Evolutionary conservation across 2,797 vertebrate species (phyloP).

Genomic region (Microctenopoma stevenorrisi): DNA sequence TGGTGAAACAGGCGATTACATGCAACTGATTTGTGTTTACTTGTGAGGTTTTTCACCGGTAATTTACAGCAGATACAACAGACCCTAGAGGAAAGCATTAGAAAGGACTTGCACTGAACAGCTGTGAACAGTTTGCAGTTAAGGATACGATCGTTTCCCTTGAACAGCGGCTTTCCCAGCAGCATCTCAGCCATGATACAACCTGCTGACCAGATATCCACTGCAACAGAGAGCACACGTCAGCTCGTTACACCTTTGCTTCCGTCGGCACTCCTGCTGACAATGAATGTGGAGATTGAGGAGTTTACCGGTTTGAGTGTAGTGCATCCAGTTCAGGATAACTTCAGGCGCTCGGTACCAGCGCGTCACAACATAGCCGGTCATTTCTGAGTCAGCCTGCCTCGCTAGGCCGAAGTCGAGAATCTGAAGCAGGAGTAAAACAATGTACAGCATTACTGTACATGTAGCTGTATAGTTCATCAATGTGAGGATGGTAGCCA

Average conservation of each 20-base stretch:
- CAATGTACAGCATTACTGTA: too few species aligned
- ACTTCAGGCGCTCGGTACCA: slow-evolving; percentile 98
- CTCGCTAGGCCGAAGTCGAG: slow-evolving; percentile 97
- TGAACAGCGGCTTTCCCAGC: slow-evolving; percentile 93
- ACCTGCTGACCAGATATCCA: slow-evolving; percentile 98
- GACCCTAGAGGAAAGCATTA: background rate
- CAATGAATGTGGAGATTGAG: background rate
- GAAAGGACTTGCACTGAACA: background rate
- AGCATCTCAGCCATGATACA: slow-evolving; percentile 99
- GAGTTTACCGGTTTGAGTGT: slow-evolving; percentile 92
- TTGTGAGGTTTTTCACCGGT: background rate
- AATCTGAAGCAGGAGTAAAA: slow-evolving; percentile 81
- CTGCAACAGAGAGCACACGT: slow-evolving; percentile 74
- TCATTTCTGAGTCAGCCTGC: slow-evolving; percentile 96
- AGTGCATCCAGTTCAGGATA: slow-evolving; percentile 98
- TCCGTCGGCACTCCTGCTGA: background rate
- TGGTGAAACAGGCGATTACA: too few species aligned
- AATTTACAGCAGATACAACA: background rate
- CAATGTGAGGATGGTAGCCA: too few species aligned
- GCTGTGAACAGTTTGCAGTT: slow-evolving; percentile 15
- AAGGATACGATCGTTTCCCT: slow-evolving; percentile 98
- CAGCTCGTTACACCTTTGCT: background rate
- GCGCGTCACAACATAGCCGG: slow-evolving; percentile 96
- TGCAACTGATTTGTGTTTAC: too few species aligned
- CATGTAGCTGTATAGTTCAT: too few species aligned